Conservation (phyloP, 2,113 vertebrate species). For the Dasyurus viverrinus region DNA sequence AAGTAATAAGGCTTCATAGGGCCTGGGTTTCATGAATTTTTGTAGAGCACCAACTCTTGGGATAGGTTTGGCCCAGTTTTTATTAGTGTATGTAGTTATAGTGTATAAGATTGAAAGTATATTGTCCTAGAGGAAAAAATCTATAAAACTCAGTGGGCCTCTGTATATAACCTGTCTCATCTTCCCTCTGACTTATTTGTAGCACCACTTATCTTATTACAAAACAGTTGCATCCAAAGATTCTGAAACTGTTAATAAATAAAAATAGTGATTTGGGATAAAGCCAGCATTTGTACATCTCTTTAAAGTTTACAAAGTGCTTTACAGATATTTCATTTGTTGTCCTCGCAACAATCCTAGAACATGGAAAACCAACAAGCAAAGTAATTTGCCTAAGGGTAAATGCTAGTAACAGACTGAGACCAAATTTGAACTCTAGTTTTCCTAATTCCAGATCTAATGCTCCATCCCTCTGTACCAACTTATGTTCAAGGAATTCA, state of each 20-base stretch:
- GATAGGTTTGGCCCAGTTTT: neutral
- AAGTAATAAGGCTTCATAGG: neutral
- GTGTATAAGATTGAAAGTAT: neutral
- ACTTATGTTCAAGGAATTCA: neutral
- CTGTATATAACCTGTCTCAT: neutral
- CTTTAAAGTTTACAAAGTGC: neutral
- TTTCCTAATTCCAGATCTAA: neutral
- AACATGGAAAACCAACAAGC: neutral
- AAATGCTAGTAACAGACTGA: neutral
- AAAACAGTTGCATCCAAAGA: neutral
- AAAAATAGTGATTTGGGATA: neutral
- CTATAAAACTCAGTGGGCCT: neutral
- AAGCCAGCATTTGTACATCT: neutral
- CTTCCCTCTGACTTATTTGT: neutral
- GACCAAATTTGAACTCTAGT: neutral
- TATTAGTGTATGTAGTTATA: no score
- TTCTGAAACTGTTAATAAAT: neutral
- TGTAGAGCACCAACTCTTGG: neutral
- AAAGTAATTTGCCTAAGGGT: neutral
- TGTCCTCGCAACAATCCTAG: neutral
- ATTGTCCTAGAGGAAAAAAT: neutral
- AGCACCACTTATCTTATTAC: neutral
- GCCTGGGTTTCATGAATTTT: neutral
- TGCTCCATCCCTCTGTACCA: neutral
- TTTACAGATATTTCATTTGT: neutral